Percentiles rank a stretch among this genome's conserved stretches.
phyloP scores from a whole-genome alignment of 1,140 invertebrate genomes.

The Bombus waltoni region DNA sequence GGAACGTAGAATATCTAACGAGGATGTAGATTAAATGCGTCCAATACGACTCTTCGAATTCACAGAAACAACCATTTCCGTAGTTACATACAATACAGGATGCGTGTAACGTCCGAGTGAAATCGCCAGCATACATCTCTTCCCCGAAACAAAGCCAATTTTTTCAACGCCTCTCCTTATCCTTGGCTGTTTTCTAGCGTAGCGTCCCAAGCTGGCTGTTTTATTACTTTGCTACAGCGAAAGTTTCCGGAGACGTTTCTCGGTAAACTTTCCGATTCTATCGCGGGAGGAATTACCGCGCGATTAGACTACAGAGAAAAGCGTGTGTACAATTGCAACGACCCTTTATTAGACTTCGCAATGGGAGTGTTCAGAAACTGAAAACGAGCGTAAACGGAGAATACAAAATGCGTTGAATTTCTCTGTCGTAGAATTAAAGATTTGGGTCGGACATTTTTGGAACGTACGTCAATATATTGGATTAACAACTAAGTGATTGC shows the following conservation, averaged over 20 bases:
- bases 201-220: not conserved
- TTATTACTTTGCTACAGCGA: not conserved
- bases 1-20: not conserved
- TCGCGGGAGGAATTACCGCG: not conserved
- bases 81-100: no score
- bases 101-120: not conserved
- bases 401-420: not conserved
- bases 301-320: not conserved
- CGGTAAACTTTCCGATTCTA: slow-evolving; percentile 16
- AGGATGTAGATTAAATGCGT: not conserved
- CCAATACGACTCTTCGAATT: not conserved
- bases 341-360: not conserved
- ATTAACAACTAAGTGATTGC: no score
- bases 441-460: not conserved
- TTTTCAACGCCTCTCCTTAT: slow-evolving; percentile 1
- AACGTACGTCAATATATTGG: not conserved
- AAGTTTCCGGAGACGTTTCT: slow-evolving; percentile 11
- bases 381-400: not conserved
- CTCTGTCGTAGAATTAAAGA: not conserved
- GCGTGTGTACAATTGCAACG: no score
- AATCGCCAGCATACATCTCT: not conserved
- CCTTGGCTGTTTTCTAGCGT: not conserved
- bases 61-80: not conserved
- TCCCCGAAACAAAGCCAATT: not conserved
- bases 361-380: not conserved